A percentile compares a stretch with the other conserved stretches of the same genome.
These are phyloP conservation scores for Anhinga anhinga DNA, from an alignment of 2,113 vertebrate genomes.

Conservation along the genomic window DNA sequence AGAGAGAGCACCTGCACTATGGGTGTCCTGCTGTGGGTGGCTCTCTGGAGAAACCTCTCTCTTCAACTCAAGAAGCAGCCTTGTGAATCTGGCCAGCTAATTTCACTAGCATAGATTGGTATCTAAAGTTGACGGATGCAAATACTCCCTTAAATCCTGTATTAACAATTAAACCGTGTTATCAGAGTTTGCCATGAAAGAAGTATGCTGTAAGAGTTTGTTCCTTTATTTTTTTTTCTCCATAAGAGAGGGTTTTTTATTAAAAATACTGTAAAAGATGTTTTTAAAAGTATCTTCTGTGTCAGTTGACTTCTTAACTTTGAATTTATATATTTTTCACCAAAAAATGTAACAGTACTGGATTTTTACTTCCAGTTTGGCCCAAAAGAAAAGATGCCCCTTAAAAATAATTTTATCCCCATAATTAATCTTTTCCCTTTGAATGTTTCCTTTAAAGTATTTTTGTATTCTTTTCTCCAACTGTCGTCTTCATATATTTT, in stretches of 20 bases:
- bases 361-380: neutral
- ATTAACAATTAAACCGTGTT: neutral
- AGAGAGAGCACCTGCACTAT: neutral
- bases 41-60: neutral
- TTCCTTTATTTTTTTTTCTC: neutral
- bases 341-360: neutral
- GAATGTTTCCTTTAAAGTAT: neutral
- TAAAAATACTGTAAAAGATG: neutral
- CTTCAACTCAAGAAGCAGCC: neutral
- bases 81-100: neutral
- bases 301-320: neutral
- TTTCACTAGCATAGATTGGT: neutral
- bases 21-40: neutral
- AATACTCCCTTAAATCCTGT: neutral
- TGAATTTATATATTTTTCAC: neutral
- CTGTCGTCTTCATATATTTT: neutral
- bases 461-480: neutral
- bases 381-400: neutral
- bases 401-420: neutral
- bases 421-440: neutral
- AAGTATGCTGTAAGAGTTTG: neutral
- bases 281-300: neutral
- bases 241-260: neutral
- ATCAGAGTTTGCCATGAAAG: neutral
- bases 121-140: neutral